Base-by-base conservation (phyloP, 2,888 invertebrate genomes). In the Mesorhabditis spiculigera region DNA sequence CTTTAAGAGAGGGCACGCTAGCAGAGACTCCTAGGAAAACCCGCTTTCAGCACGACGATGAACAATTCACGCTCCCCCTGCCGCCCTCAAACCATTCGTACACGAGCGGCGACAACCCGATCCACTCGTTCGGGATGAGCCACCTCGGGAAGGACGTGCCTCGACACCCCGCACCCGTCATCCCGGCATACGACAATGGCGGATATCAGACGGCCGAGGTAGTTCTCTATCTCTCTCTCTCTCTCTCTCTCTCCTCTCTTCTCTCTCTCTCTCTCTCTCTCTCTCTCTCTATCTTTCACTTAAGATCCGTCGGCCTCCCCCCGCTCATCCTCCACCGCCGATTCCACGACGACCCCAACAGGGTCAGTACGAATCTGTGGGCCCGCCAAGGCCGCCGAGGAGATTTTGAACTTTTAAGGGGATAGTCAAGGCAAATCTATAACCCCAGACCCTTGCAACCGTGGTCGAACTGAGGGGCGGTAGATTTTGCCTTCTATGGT, bases 291-390 rank as follows among this genome's bases (percentile, higher is more conserved):
- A 50, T 10, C n/a, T 50, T 50, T 50, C 8, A 50, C 58, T 50
- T 50, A 13, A 50, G 58, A n/a, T 50, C n/a, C 58, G 58, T n/a
- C 58, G 58, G 8, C 58, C 58, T 50, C 58, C 58, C 1, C 58
- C 58, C 58, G n/a, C 58, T 50, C 58, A 50, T 50, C 58, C 58
- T 13, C 58, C 58, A n/a, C 58, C 58, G n/a, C 58, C 58, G n/a
- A 50, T 50, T n/a, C 58, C 58, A 10, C 58, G 58, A 13, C 58
- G 58, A 50, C 58, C 58, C 3, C 58, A 28, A 28, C 28, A 28
- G 28, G 28, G 28, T 28, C 28, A 28, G 28, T 28, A 28, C 28
- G 28, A 28, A 28, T 28, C 28, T 28, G 28, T 28, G 28, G 28
- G 28, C 28, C 28, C 28, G 28, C 28, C 28, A 28, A 28, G 28